Conservation (phyloP, 2,888 invertebrate genomes). For the Drosophila demipolita region DNA sequence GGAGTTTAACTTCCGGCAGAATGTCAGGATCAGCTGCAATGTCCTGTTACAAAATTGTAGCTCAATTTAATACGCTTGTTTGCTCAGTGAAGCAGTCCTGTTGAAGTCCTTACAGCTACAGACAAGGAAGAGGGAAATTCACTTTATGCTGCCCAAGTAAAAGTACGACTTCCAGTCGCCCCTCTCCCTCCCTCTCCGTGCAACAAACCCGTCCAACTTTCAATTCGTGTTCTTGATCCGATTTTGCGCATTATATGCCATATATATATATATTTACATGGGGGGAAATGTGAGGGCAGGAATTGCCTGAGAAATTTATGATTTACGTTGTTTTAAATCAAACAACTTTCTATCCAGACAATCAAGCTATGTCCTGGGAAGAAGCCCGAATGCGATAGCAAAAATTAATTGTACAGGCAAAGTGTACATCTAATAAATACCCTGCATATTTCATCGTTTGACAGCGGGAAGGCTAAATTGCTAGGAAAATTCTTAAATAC, state of each 20-base stretch:
- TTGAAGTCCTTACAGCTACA: conserved; percentile 8
- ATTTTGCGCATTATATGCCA: conserved; percentile 75
- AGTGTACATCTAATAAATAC: background rate
- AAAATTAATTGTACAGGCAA: background rate
- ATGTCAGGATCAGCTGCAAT: conserved; percentile 32
- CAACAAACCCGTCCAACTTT: conserved; percentile 1
- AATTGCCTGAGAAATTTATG: conserved; percentile 69
- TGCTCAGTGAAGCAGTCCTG: conserved; percentile 50
- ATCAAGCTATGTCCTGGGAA: conserved; percentile 39
- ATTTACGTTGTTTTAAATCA: conserved; percentile 69
- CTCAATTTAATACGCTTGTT: conserved; percentile 75
- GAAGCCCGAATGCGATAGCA: conserved; percentile 11
- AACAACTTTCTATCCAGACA: conserved; percentile 58
- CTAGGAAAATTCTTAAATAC: background rate
- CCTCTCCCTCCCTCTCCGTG: conserved; percentile 15
- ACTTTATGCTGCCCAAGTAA: conserved; percentile 64
- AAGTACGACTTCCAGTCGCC: conserved; percentile 11
- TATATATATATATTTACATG: background rate
- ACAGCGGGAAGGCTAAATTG: background rate
- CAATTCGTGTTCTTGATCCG: conserved; percentile 66
- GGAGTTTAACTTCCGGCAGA: conserved; percentile 55
- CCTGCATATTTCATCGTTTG: background rate
- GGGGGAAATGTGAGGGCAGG: background rate
- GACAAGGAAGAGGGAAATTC: conserved; percentile 54
- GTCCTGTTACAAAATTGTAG: conserved; percentile 64